phyloP scores from a whole-genome alignment of 2,888 invertebrate species.

The Megaustenia siamemsis region DNA sequence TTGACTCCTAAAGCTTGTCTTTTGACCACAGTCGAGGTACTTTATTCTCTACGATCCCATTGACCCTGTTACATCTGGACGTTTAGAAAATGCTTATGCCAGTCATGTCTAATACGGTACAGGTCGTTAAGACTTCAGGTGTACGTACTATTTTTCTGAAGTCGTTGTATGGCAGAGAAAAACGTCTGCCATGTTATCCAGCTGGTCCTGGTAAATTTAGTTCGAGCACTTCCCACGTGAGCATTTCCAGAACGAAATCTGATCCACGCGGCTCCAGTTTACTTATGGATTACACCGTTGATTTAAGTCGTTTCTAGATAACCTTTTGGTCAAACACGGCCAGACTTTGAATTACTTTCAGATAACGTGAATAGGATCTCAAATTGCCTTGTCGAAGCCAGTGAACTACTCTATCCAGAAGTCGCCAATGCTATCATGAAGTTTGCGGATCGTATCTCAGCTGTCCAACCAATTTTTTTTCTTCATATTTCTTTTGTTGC shows the following conservation, averaged over 20 bases:
- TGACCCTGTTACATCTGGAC: too few relatives aligned
- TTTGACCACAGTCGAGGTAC: too few relatives aligned
- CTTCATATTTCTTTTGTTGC: too few relatives aligned
- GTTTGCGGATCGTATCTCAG: background rate
- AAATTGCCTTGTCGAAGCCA: background rate
- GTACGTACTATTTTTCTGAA: too few relatives aligned
- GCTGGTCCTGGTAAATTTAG: background rate
- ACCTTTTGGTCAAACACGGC: constrained; percentile 28
- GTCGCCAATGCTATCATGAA: background rate
- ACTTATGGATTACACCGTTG: constrained; percentile 32
- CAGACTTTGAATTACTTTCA: constrained; percentile 10
- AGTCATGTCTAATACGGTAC: too few relatives aligned
- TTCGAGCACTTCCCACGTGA: constrained; percentile 17
- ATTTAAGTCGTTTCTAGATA: constrained; percentile 3
- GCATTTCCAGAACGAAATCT: background rate
- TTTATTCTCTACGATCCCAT: too few relatives aligned
- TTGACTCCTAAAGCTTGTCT: too few relatives aligned
- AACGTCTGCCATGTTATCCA: background rate
- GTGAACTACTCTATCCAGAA: background rate
- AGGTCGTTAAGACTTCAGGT: too few relatives aligned
- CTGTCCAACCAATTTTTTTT: background rate
- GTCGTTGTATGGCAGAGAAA: too few relatives aligned
- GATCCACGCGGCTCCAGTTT: constrained; percentile 2
- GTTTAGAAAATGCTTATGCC: too few relatives aligned
- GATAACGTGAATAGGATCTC: background rate